These are phyloP conservation scores for Pammene aurita DNA, from an alignment of 2,888 invertebrate species.

Conservation along the genomic window DNA sequence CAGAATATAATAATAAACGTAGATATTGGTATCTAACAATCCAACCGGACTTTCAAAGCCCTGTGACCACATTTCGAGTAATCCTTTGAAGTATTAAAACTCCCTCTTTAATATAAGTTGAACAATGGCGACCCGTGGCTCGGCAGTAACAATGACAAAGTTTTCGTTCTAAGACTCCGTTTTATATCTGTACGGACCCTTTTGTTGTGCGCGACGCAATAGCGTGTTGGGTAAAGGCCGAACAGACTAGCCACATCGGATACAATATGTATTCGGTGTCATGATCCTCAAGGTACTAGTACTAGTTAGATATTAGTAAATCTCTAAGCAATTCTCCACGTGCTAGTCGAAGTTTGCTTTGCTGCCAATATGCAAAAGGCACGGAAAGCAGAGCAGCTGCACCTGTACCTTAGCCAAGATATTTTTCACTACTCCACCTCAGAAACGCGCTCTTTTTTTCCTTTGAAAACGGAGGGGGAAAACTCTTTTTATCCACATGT, in stretches of 20 bases:
- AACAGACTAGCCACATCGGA: slow-evolving; percentile 25
- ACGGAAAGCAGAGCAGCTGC: too few species aligned
- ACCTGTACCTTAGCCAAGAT: too few species aligned
- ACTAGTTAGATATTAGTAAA: too few species aligned
- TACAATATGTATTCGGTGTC: not conserved
- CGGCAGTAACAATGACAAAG: slow-evolving; percentile 74
- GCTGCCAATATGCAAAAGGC: too few species aligned
- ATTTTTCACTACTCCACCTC: too few species aligned
- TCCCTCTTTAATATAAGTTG: slow-evolving; percentile 77
- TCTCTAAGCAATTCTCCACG: too few species aligned
- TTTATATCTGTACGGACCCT: slow-evolving; percentile 69
- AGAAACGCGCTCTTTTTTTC: too few species aligned
- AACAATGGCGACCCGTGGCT: slow-evolving; percentile 73
- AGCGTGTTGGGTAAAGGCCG: slow-evolving; percentile 54
- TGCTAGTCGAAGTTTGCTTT: too few species aligned
- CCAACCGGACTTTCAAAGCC: slow-evolving; percentile 32
- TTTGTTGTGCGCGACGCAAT: slow-evolving; percentile 58
- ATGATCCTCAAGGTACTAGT: not conserved
- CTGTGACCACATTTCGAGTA: slow-evolving; percentile 57
- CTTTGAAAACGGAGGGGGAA: too few species aligned
- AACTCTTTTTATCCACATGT: too few species aligned
- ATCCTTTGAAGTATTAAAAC: slow-evolving; percentile 77
- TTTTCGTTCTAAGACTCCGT: slow-evolving; percentile 75
- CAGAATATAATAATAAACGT: slow-evolving; percentile 8
- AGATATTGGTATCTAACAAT: slow-evolving; percentile 33